A percentile compares a stretch with the other conserved stretches of the same genome.
Evolutionary conservation across 2,888 invertebrate species (phyloP).

Genomic region (Ichneumoninae sp.): DNA sequence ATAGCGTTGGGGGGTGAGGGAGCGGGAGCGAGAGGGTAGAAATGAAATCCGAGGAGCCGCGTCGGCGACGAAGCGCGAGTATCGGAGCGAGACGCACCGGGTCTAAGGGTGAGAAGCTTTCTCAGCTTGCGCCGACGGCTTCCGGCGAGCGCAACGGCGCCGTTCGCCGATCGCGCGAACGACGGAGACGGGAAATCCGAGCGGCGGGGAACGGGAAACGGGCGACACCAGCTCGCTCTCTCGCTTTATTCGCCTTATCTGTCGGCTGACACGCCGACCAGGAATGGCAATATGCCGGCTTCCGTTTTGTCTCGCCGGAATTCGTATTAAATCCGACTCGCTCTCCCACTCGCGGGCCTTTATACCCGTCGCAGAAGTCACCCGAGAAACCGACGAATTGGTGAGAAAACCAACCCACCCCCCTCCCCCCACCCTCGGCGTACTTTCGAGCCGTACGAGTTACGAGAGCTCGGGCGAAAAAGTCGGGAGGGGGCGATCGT

Average conservation of each 20-base stretch:
- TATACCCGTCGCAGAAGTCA: conserved; percentile 15
- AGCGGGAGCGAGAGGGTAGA: conserved; percentile 26
- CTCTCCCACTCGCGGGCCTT: conserved; percentile 53
- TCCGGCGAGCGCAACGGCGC: conserved; percentile 38
- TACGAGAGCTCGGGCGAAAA: conserved; percentile 10
- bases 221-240: conserved; percentile 32
- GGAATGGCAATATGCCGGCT: conserved; percentile 72
- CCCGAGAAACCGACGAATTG: conserved; percentile 60
- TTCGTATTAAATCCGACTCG: conserved; percentile 72
- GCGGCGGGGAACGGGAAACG: conserved; percentile 49
- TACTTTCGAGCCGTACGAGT: conserved; percentile 12
- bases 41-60: conserved; percentile 51
- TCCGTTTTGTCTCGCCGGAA: conserved; percentile 72
- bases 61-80: conserved; percentile 9
- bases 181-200: conserved; percentile 22
- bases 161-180: conserved; percentile 52
- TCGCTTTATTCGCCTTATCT: conserved; percentile 71
- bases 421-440: too few relatives aligned
- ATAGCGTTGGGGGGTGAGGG: conserved; percentile 16
- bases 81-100: conserved; percentile 23
- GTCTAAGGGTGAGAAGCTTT: conserved; percentile 44
- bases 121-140: conserved; percentile 25
- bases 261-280: conserved; percentile 71
- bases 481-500: not conserved
- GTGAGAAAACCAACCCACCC: conserved; percentile 20